These are phyloP conservation scores for Elysia crispata DNA, from an alignment of 2,888 invertebrate species.

Conservation along the genomic window DNA sequence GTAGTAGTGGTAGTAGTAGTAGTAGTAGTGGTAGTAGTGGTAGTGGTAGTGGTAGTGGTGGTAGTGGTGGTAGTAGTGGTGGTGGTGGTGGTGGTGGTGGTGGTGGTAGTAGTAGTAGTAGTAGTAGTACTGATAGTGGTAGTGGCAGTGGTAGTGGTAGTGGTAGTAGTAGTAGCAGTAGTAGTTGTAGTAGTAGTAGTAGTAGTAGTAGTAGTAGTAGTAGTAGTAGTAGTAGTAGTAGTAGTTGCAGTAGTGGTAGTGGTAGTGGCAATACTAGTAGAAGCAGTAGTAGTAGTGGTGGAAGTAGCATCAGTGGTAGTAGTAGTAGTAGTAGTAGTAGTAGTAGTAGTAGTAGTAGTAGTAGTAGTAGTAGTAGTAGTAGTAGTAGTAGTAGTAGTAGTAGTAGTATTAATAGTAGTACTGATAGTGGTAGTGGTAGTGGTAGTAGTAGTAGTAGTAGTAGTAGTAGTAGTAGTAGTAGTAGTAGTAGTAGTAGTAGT, in stretches of 20 bases:
- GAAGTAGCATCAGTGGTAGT: neutral
- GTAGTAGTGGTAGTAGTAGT: neutral
- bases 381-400: neutral
- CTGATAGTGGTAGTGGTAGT: too few species aligned
- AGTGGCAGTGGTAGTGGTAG: neutral
- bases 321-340: neutral
- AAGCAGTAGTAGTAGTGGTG: neutral
- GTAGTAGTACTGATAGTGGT: too few species aligned
- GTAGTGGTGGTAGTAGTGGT: neutral
- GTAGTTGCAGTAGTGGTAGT: too few species aligned
- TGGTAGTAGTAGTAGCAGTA: neutral
- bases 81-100: neutral
- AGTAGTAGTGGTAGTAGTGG: neutral
- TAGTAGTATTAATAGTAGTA: too few species aligned
- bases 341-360: neutral
- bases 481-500: too few species aligned
- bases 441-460: too few species aligned
- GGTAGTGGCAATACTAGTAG: too few species aligned
- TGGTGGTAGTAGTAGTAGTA: neutral
- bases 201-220: neutral
- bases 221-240: neutral
- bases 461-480: too few species aligned
- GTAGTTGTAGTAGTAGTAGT: neutral
- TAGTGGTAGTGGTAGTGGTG: neutral
- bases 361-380: neutral